These are phyloP conservation scores for Oophaga sylvatica DNA, from an alignment of 2,797 vertebrate species.

Conservation along the genomic window DNA sequence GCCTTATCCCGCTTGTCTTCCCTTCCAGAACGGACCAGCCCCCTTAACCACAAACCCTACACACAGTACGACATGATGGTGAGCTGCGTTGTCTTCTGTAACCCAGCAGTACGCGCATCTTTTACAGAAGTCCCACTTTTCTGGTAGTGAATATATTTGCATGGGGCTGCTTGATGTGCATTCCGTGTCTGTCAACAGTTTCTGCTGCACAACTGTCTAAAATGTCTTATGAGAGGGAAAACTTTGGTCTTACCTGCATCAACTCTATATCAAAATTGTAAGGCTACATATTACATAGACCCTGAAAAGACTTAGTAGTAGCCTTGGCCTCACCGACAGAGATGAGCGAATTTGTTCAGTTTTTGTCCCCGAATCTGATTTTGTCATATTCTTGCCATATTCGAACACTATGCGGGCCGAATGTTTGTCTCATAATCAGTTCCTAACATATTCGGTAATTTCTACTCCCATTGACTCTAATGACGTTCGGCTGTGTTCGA, in stretches of 20 bases:
- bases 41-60: slow-evolving; percentile 27
- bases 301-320: not conserved
- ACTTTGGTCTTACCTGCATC: not conserved
- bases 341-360: no score
- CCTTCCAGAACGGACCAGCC: slow-evolving; percentile 26
- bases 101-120: slow-evolving; percentile 50
- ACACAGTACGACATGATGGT: slow-evolving; percentile 23
- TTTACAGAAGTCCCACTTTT: slow-evolving; percentile 60
- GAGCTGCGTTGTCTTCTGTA: slow-evolving; percentile 16
- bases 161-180: slow-evolving; percentile 58
- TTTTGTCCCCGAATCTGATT: no score
- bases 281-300: not conserved
- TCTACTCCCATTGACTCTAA: no score
- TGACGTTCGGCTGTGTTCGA: no score
- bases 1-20: slow-evolving; percentile 27
- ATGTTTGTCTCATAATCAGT: no score
- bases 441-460: no score
- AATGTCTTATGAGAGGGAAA: not conserved
- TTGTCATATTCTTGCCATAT: no score
- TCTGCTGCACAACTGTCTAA: slow-evolving; percentile 51
- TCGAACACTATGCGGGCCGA: no score
- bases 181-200: slow-evolving; percentile 64
- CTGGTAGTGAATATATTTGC: slow-evolving; percentile 25
- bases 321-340: not conserved
- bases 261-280: not conserved